These are phyloP conservation scores for Peromyscus polionotus DNA, from an alignment of 2,113 vertebrate species.

Conservation along the genomic window DNA sequence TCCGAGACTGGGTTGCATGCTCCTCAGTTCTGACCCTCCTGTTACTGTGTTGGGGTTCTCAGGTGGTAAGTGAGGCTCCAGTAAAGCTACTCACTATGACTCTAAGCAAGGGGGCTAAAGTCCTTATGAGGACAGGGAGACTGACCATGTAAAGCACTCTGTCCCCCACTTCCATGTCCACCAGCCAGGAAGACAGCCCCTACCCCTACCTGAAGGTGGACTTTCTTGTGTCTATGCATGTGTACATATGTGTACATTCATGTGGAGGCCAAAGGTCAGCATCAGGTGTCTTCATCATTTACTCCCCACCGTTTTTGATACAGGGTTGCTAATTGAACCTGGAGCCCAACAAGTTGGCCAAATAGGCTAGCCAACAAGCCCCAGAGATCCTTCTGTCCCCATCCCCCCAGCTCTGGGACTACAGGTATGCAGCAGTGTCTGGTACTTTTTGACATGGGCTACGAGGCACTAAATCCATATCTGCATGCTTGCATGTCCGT, in stretches of 20 bases:
- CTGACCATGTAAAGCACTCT: not conserved
- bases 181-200: not conserved
- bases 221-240: not conserved
- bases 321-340: not conserved
- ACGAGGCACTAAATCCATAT: too few species aligned
- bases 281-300: not conserved
- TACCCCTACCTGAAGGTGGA: not conserved
- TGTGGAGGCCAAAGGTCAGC: not conserved
- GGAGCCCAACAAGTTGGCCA: not conserved
- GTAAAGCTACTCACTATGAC: too few species aligned
- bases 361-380: not conserved
- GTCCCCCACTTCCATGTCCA: rapidly evolving
- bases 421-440: not conserved
- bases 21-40: rapidly evolving
- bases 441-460: not conserved
- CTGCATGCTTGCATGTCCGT: too few species aligned
- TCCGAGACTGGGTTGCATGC: too few species aligned
- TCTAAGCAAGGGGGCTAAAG: rapidly evolving
- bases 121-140: not conserved
- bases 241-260: not conserved
- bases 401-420: not conserved
- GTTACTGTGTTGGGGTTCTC: not conserved
- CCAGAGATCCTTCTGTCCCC: not conserved
- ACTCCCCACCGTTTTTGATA: not conserved
- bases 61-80: rapidly evolving